phyloP scores from a whole-genome alignment of 2,113 vertebrate species.

The Perognathus longimembris region DNA sequence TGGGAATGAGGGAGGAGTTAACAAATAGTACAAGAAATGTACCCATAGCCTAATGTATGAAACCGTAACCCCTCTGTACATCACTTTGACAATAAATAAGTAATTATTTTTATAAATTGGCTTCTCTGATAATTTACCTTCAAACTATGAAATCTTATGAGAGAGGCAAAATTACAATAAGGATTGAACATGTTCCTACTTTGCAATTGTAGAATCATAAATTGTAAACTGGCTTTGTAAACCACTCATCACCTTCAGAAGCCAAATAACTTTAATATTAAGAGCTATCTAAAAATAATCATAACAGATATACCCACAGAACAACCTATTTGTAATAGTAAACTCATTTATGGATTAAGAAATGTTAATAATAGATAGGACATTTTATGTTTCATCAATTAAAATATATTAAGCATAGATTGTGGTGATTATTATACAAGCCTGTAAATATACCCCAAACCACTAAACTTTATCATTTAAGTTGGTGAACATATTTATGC shows the following conservation, averaged over 20 bases:
- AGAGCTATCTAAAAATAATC: background rate
- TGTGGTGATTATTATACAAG: background rate
- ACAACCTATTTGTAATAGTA: background rate
- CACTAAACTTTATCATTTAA: background rate
- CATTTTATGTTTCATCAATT: background rate
- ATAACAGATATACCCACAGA: constrained; percentile 12
- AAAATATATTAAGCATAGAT: background rate
- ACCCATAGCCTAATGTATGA: too few species aligned
- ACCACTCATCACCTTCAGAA: background rate
- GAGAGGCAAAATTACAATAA: background rate
- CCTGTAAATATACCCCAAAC: background rate
- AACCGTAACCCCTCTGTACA: too few species aligned
- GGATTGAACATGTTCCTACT: background rate
- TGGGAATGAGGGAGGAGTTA: too few species aligned
- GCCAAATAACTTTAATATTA: background rate
- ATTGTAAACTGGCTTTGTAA: background rate
- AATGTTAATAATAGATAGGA: background rate
- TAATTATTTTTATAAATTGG: too few species aligned
- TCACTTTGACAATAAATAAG: too few species aligned
- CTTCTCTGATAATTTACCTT: too few species aligned
- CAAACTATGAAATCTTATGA: constrained; percentile 25
- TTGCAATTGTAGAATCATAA: background rate
- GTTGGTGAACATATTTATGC: background rate
- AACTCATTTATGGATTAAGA: background rate
- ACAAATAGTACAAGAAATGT: too few species aligned